phyloP scores from a whole-genome alignment of 2,113 vertebrate genomes.

The Ophiodon elongatus region DNA sequence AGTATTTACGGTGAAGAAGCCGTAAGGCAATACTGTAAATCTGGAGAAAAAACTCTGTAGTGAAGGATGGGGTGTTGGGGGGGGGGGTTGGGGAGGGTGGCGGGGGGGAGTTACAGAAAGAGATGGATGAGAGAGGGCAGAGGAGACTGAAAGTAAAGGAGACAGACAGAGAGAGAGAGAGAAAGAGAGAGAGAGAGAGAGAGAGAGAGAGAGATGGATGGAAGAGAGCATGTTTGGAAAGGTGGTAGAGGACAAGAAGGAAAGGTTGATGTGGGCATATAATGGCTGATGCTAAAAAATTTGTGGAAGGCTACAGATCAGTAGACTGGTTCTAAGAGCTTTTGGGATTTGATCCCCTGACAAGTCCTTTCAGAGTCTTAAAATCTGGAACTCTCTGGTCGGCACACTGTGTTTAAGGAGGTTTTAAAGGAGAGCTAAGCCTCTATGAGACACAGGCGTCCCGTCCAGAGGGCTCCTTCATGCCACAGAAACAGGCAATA shows the following conservation, averaged over 20 bases:
- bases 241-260: background rate
- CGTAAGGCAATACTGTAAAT: slow-evolving; percentile 63
- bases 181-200: background rate
- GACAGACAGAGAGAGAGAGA: slow-evolving; percentile 8
- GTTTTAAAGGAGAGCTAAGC: slow-evolving; percentile 41
- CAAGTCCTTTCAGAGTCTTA: slow-evolving; percentile 37
- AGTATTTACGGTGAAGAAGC: slow-evolving; percentile 58
- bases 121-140: slow-evolving; percentile 6
- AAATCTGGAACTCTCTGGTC: slow-evolving; percentile 11
- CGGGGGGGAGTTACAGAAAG: slow-evolving; percentile 8
- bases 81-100: too few relatives aligned
- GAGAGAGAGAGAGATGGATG: slow-evolving; percentile 12
- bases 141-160: background rate
- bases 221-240: slow-evolving; percentile 1
- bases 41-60: slow-evolving; percentile 8
- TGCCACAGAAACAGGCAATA: slow-evolving; percentile 27
- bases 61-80: slow-evolving; percentile 28
- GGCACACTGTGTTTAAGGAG: slow-evolving; percentile 34
- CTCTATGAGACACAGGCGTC: slow-evolving; percentile 29
- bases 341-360: slow-evolving; percentile 45
- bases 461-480: slow-evolving; percentile 24
- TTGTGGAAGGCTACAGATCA: slow-evolving; percentile 38
- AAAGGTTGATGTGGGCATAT: slow-evolving; percentile 16
- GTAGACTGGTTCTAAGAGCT: slow-evolving; percentile 35
- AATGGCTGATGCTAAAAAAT: slow-evolving; percentile 35